A percentile compares a stretch with the other conserved stretches of the same genome.
Evolutionary conservation across 2,113 vertebrate genomes (phyloP).

Genomic region (Mesocricetus auratus): DNA sequence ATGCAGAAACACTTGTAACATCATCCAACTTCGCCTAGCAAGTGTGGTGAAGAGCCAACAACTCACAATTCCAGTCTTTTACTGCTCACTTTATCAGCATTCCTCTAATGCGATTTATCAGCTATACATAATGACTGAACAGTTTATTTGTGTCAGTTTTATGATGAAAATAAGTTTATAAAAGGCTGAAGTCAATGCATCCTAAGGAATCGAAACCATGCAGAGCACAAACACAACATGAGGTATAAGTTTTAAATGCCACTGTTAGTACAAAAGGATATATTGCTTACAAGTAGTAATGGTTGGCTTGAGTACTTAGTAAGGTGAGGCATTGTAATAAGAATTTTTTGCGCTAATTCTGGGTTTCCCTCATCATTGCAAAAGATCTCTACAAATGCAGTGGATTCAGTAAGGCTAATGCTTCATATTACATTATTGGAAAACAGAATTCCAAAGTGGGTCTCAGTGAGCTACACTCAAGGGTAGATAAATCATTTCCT

Average conservation of each 20-base stretch:
- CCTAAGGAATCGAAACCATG: slow-evolving; percentile 9
- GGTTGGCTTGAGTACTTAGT: not conserved
- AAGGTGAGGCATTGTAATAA: not conserved
- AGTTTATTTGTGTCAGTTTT: not conserved
- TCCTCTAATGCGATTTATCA: not conserved
- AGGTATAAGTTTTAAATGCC: slow-evolving; percentile 30
- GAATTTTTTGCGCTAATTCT: not conserved
- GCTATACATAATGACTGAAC: not conserved
- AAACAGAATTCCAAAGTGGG: slow-evolving; percentile 7
- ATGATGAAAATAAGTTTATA: not conserved
- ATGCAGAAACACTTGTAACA: not conserved
- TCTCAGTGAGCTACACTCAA: not conserved
- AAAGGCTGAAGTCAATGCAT: slow-evolving; percentile 22
- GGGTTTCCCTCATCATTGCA: slow-evolving; percentile 28
- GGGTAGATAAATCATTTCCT: not conserved
- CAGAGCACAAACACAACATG: not conserved
- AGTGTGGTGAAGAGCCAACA: not conserved
- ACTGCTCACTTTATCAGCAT: not conserved
- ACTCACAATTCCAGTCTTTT: not conserved
- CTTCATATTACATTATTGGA: not conserved
- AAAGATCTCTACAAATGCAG: not conserved
- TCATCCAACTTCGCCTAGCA: not conserved
- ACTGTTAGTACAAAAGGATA: not conserved
- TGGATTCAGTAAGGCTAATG: not conserved
- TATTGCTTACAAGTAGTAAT: not conserved